Percentiles rank a stretch among this genome's conserved stretches.
Conservation (phyloP, 2,113 vertebrate genomes). For the Saccopteryx bilineata region DNA sequence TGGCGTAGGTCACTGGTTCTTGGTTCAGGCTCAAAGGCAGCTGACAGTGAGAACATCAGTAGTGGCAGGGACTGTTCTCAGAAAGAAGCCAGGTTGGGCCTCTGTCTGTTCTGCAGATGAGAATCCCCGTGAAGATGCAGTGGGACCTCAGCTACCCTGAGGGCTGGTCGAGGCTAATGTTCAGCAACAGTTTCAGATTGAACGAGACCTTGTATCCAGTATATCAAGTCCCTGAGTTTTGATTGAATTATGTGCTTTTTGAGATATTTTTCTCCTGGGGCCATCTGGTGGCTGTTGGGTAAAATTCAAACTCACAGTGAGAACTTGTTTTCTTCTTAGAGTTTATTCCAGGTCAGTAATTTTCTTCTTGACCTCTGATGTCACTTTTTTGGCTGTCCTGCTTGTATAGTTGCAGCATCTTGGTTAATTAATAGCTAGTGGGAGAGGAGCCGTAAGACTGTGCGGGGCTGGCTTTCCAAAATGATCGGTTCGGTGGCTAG, state of each 20-base stretch:
- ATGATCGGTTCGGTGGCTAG: not conserved
- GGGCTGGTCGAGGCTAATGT: not conserved
- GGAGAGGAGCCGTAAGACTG: not conserved
- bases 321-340: not conserved
- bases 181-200: not conserved
- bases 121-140: not conserved
- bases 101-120: not conserved
- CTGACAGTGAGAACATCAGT: not conserved
- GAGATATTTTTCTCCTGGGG: not conserved
- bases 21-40: not conserved
- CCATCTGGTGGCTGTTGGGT: slow-evolving; percentile 64
- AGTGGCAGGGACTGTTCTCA: not conserved
- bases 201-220: not conserved
- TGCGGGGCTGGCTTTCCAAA: slow-evolving; percentile 28
- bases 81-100: not conserved
- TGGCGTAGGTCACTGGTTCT: not conserved
- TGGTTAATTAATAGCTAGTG: slow-evolving; percentile 1
- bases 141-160: not conserved
- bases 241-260: not conserved
- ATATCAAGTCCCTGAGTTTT: not conserved
- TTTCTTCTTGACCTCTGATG: slow-evolving; percentile 52
- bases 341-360: slow-evolving; percentile 32
- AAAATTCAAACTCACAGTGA: slow-evolving; percentile 49
- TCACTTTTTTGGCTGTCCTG: slow-evolving; percentile 7
- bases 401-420: not conserved